Base-by-base conservation (phyloP, 1,140 invertebrate genomes). In the Thaumatotibia leucotreta region DNA sequence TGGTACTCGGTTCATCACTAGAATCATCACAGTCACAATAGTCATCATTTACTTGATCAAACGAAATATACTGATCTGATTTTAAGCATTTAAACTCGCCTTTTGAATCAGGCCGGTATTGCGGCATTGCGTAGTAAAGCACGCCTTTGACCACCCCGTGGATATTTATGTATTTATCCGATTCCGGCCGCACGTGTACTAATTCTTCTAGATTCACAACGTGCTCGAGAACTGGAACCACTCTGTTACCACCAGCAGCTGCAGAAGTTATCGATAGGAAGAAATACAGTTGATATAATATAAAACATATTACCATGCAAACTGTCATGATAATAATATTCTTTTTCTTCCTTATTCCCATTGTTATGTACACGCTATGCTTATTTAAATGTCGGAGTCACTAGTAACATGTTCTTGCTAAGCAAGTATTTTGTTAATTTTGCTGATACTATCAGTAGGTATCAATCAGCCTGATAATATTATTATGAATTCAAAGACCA, bases 21-120 rank as follows among this genome's bases (percentile, higher is more conserved):
- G 96, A 97, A 91, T 97, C 96, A 14, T 84, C 77, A 91, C 98
- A 99, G 88, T 99, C 98, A 92, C 98, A 99, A 81, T 97, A 99
- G 87, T 99, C 95, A 91, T 99, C 98, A 83, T 99, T 99, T 3
- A 99, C 92, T 83, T 94, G 93, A 6, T 94, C 86, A 91, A 77
- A 89, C 2, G 84, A 77, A 62, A 91, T 83, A 10, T 61, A 68
- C 63, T 84, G 76, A 20, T 83, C 73, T 1, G 79, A 77, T 35
- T 72, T 83, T 54, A 76, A 74, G 74, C 88, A 90, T 66, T 79
- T 82, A 66, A 90, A 90, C 65, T 84, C 73, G 45, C 82, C 81
- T 0, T 82, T 81, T 4, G 63, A 39, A 72, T 83, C 73, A 6
- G 86, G 84, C 50, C 82, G 74, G 65, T 91, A 92, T 24, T 75